phyloP scores from a whole-genome alignment of 1,140 invertebrate species.

The Varroa destructor region DNA sequence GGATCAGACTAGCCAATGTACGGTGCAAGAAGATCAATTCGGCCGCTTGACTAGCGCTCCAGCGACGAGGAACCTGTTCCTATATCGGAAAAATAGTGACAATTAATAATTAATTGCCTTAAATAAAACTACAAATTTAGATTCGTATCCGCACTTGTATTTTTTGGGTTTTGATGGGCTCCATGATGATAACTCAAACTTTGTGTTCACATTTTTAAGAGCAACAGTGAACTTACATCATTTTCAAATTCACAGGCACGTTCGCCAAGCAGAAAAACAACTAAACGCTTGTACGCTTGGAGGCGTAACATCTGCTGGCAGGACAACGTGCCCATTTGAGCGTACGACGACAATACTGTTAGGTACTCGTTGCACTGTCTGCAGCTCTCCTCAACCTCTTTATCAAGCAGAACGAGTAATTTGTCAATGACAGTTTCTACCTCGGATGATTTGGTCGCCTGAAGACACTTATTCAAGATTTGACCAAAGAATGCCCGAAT shows the following conservation, averaged over 20 bases:
- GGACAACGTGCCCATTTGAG: conserved; percentile 38
- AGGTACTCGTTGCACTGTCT: conserved; percentile 45
- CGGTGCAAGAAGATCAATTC: conserved; percentile 43
- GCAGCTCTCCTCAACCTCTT: conserved; percentile 44
- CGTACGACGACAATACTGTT: conserved; percentile 41
- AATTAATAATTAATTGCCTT: conserved; percentile 17
- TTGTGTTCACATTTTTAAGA: too few species aligned
- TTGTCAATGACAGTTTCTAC: conserved; percentile 39
- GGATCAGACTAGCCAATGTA: conserved; percentile 41
- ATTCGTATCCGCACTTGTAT: conserved; percentile 6
- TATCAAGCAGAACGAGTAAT: conserved; percentile 40
- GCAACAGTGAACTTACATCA: neutral
- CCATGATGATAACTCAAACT: too few species aligned
- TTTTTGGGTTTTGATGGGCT: too few species aligned
- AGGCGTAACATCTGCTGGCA: conserved; percentile 30
- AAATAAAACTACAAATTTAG: conserved; percentile 29
- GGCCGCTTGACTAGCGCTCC: conserved; percentile 43
- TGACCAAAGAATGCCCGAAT: conserved; percentile 22
- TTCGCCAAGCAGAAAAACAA: conserved; percentile 6
- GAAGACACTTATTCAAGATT: conserved; percentile 19
- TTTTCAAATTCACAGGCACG: conserved; percentile 31
- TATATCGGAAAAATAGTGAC: conserved; percentile 28
- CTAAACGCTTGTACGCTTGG: conserved; percentile 10
- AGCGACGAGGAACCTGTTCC: conserved; percentile 37
- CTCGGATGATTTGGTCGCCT: conserved; percentile 14